Conservation (phyloP, 2,888 invertebrate species). For the Mamestra brassicae region DNA sequence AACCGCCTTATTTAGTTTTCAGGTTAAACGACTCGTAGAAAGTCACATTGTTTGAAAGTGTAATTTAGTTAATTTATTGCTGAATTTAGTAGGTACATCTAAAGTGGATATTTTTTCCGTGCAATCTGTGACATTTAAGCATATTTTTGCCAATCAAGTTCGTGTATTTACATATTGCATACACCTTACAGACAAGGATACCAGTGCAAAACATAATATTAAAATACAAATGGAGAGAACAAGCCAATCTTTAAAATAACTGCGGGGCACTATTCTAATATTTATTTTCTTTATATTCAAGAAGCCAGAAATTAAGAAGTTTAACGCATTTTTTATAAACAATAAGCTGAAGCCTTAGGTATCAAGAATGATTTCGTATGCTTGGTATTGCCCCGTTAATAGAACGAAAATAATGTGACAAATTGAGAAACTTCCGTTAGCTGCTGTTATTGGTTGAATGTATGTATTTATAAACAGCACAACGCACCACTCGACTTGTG, state of each 20-base stretch:
- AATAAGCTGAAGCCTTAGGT: too few relatives aligned
- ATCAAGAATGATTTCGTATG: too few relatives aligned
- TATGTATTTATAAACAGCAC: too few relatives aligned
- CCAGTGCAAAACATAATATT: conserved; percentile 50
- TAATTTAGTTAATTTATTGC: not conserved
- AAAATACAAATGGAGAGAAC: conserved; percentile 37
- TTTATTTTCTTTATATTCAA: conserved; percentile 29
- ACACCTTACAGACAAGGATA: conserved; percentile 35
- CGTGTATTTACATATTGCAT: conserved; percentile 53
- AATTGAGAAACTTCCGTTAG: too few relatives aligned
- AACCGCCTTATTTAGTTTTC: too few relatives aligned
- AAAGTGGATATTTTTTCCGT: not conserved
- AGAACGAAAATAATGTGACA: too few relatives aligned
- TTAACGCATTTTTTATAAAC: too few relatives aligned
- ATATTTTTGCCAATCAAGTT: not conserved
- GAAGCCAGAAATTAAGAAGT: not conserved
- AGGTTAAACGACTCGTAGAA: too few relatives aligned
- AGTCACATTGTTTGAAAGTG: not conserved
- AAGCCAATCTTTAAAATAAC: conserved; percentile 44
- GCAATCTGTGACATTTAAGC: not conserved
- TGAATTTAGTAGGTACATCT: not conserved
- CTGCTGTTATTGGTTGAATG: too few relatives aligned
- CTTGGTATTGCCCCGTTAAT: too few relatives aligned
- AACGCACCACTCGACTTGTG: too few relatives aligned
- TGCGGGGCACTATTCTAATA: conserved; percentile 35